These are phyloP conservation scores for Platycheirus albimanus DNA, from an alignment of 2,888 invertebrate species.

Conservation along the genomic window DNA sequence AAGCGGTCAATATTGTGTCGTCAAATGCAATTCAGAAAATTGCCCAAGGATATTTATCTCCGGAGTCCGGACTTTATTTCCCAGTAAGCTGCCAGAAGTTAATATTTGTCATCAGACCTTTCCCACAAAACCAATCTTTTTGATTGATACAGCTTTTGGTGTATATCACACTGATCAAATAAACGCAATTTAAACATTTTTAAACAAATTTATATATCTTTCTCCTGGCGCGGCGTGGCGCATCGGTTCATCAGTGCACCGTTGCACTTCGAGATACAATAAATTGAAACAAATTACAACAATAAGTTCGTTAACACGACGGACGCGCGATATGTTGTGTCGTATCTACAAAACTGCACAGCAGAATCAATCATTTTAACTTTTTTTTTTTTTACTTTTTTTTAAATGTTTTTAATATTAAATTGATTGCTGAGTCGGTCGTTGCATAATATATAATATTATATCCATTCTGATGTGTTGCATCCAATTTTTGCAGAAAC, in stretches of 20 bases:
- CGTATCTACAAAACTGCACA: constrained; percentile 12
- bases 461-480: constrained; percentile 15
- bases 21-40: too few species aligned
- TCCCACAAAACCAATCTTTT: background rate
- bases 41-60: too few species aligned
- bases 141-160: constrained; percentile 9
- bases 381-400: too few species aligned
- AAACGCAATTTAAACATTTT: background rate
- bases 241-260: too few species aligned
- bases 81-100: background rate
- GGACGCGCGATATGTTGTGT: constrained; percentile 18
- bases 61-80: too few species aligned
- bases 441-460: background rate
- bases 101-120: background rate
- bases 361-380: constrained; percentile 50
- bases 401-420: constrained; percentile 40
- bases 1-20: too few species aligned
- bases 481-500: background rate
- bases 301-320: constrained; percentile 67
- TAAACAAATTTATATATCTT: background rate
- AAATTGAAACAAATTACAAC: constrained; percentile 60
- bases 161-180: background rate
- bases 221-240: constrained; percentile 5
- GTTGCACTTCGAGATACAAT: background rate
- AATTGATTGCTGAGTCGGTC: constrained; percentile 39